A percentile compares a stretch with the other conserved stretches of the same genome.
Evolutionary conservation across 2,888 invertebrate species (phyloP).

Genomic region (Sylvicola cinctus): DNA sequence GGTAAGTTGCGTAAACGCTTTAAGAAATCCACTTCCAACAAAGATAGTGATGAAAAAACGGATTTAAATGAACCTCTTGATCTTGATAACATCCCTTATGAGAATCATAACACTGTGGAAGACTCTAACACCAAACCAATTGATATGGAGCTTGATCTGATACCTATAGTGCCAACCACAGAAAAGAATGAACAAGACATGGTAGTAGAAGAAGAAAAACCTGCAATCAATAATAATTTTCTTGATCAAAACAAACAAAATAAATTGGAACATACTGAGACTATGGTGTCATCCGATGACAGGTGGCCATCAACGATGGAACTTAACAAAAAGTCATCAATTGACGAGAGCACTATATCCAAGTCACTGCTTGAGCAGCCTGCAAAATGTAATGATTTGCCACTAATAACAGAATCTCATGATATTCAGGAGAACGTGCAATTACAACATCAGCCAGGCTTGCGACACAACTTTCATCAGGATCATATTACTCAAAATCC

Average conservation of each 20-base stretch:
- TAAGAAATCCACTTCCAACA: constrained; percentile 28
- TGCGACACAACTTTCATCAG: not conserved
- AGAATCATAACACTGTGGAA: not conserved
- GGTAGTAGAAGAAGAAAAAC: constrained; percentile 8
- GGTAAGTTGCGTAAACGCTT: constrained; percentile 56
- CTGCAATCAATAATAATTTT: not conserved
- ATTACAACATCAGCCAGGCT: not conserved
- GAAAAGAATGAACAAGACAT: not conserved
- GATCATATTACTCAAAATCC: not conserved
- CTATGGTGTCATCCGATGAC: constrained; percentile 30
- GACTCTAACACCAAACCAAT: not conserved
- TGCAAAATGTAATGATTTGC: not conserved
- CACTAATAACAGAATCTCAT: not conserved
- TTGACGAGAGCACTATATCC: not conserved
- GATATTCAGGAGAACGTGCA: not conserved
- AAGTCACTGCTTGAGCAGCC: not conserved
- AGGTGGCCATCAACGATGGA: constrained; percentile 21
- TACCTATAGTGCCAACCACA: not conserved
- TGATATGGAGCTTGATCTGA: constrained; percentile 2
- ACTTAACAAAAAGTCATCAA: not conserved
- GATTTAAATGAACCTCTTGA: constrained; percentile 1
- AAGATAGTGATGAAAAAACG: constrained; percentile 2
- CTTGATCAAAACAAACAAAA: constrained; percentile 2
- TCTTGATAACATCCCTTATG: not conserved
- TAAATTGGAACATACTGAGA: constrained; percentile 20